These are phyloP conservation scores for Corythucha ciliata DNA, from an alignment of 2,888 invertebrate species.

Conservation along the genomic window DNA sequence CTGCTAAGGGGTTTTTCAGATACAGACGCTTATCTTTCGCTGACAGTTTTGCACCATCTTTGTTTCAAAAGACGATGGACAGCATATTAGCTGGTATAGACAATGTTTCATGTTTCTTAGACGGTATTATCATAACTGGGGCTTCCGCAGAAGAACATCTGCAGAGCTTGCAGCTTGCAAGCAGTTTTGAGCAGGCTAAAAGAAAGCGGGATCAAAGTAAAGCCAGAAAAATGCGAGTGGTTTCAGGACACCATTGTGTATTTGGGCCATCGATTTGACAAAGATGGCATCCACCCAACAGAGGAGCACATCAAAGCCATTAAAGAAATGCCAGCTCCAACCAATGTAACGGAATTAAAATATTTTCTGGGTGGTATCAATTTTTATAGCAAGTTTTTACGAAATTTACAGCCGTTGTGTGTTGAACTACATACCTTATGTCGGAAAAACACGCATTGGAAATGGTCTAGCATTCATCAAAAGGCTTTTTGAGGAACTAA, in stretches of 20 bases:
- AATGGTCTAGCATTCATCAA: no score
- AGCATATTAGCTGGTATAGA: conserved; percentile 36
- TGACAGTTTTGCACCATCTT: conserved; percentile 33
- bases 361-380: no score
- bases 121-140: conserved; percentile 36
- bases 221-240: conserved; percentile 8
- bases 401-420: no score
- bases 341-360: no score
- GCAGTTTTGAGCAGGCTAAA: background rate
- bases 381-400: no score
- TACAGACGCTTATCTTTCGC: background rate
- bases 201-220: background rate
- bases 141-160: background rate
- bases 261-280: conserved; percentile 10
- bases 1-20: background rate
- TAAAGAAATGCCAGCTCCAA: background rate
- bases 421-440: no score
- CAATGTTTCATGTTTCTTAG: conserved; percentile 36
- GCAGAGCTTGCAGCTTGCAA: background rate
- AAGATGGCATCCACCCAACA: background rate
- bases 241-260: background rate
- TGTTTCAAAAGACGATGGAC: conserved; percentile 36
- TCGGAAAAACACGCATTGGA: no score
- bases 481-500: no score
- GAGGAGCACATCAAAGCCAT: background rate